Percentiles rank a stretch among this genome's conserved stretches.
Evolutionary conservation across 2,797 vertebrate species (phyloP).

Genomic region (Spinibarbus caldwelli): DNA sequence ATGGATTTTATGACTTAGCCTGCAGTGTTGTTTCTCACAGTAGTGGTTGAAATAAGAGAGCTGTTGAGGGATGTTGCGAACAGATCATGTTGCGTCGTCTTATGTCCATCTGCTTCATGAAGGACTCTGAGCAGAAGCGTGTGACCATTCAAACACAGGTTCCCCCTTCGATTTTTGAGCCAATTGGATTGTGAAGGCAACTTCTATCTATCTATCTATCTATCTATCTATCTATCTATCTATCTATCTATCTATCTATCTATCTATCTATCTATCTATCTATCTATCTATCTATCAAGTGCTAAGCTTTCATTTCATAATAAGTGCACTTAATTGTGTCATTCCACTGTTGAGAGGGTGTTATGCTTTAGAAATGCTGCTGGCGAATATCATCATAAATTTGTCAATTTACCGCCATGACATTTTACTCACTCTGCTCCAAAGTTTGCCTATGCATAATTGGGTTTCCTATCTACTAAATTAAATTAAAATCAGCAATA

Average conservation of each 20-base stretch:
- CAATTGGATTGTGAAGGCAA: not conserved
- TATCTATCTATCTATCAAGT: not conserved
- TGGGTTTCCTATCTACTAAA: constrained; percentile 63
- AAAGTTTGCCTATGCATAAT: constrained; percentile 60
- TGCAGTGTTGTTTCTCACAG: constrained; percentile 86
- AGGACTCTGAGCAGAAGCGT: constrained; percentile 26
- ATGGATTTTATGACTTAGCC: constrained; percentile 92
- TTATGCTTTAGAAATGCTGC: constrained; percentile 21
- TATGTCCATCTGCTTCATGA: constrained; percentile 74
- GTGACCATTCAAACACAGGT: not conserved
- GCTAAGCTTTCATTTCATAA: constrained; percentile 1
- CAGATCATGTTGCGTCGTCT: constrained; percentile 88
- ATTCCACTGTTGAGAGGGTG: not conserved
- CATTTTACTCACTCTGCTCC: constrained; percentile 53
- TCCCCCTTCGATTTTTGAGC: not conserved
- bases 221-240: not conserved
- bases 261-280: not conserved
- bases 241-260: not conserved
- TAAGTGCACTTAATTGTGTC: not conserved
- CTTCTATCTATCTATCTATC: no score
- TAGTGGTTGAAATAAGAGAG: constrained; percentile 87
- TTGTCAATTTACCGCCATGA: constrained; percentile 61
- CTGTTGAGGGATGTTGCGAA: constrained; percentile 79
- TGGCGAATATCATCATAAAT: constrained; percentile 65
- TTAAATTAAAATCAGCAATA: constrained; percentile 76